Percentiles rank a stretch among this genome's conserved stretches.
Conservation (phyloP, 2,888 invertebrate genomes). For the Acleris literana region DNA sequence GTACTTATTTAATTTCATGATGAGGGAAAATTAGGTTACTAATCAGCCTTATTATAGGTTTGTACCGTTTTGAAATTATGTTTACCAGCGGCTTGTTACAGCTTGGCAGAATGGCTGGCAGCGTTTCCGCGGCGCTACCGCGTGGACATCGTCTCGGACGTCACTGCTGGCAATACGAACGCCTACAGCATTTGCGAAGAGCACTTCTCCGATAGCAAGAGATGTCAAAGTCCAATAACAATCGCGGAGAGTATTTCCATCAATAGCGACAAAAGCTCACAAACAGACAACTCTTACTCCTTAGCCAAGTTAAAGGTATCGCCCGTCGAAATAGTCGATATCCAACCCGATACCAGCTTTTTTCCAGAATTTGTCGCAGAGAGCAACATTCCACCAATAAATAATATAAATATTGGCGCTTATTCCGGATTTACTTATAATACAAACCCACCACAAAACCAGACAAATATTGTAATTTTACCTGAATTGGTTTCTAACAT, state of each 20-base stretch:
- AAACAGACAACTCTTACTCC: not conserved
- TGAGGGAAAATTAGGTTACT: no score
- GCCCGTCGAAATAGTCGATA: constrained; percentile 6
- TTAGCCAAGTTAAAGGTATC: not conserved
- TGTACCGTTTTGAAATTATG: no score
- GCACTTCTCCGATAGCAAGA: not conserved
- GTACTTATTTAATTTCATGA: no score
- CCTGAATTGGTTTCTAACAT: not conserved
- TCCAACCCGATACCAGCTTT: not conserved
- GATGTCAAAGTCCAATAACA: not conserved
- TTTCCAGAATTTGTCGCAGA: not conserved
- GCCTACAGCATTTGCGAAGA: not conserved
- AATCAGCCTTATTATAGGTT: no score
- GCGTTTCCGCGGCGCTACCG: not conserved
- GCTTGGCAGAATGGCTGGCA: not conserved
- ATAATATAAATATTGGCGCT: not conserved
- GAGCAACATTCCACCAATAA: not conserved
- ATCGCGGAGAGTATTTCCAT: no score
- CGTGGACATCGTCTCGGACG: not conserved
- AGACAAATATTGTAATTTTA: not conserved
- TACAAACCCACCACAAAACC: not conserved
- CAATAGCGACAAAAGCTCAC: not conserved
- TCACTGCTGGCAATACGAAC: not conserved
- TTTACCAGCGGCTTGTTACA: not conserved
- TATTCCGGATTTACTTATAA: not conserved